Conservation (phyloP, 2,888 invertebrate genomes). For the Erebia aethiops region DNA sequence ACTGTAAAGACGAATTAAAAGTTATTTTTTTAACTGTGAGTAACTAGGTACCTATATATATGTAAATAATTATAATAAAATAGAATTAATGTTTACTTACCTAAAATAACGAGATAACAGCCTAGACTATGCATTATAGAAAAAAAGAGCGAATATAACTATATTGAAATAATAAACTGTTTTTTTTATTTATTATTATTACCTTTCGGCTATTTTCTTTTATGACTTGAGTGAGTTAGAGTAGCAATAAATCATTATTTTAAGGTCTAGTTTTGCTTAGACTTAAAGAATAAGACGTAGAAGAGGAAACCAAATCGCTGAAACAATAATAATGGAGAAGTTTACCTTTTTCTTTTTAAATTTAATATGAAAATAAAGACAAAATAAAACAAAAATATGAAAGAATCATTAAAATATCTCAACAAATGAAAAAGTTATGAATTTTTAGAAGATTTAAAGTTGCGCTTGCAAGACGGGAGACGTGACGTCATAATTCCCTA, state of each 20-base stretch:
- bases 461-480: too few species aligned
- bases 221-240: background rate
- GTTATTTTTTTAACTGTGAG: background rate
- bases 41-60: background rate
- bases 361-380: too few species aligned
- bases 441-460: too few species aligned
- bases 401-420: too few species aligned
- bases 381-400: too few species aligned
- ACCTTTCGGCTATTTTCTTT: background rate
- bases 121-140: background rate
- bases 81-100: background rate
- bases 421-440: too few species aligned
- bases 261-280: background rate
- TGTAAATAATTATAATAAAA: background rate
- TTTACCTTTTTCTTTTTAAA: too few species aligned
- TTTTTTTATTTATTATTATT: background rate
- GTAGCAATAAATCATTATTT: background rate
- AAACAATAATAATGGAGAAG: too few species aligned
- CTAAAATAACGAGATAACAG: conserved; percentile 3
- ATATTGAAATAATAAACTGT: background rate
- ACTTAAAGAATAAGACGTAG: background rate
- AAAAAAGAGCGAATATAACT: background rate
- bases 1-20: conserved; percentile 44
- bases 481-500: too few species aligned
- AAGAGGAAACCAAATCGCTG: background rate